These are phyloP conservation scores for Hystrix cristata DNA, from an alignment of 2,113 vertebrate genomes.

Conservation along the genomic window DNA sequence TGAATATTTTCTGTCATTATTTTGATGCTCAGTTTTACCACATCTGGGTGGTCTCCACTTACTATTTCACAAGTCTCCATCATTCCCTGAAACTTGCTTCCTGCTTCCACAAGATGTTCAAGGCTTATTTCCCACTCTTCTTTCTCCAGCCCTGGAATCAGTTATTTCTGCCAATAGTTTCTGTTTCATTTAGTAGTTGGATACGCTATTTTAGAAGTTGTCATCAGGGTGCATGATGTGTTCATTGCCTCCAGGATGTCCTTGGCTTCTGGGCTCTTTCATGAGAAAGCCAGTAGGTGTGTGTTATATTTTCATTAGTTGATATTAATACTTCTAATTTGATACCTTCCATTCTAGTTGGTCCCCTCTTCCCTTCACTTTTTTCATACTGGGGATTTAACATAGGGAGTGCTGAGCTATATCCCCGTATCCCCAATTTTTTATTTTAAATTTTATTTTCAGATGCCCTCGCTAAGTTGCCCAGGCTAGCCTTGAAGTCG, in stretches of 20 bases:
- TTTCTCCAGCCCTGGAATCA: neutral
- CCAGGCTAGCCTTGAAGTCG: neutral
- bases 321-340: neutral
- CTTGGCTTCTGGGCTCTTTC: neutral
- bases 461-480: neutral
- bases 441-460: neutral
- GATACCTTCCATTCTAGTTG: neutral
- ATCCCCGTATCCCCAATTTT: neutral
- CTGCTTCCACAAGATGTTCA: neutral
- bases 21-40: neutral
- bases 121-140: neutral
- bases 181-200: neutral
- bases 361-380: neutral
- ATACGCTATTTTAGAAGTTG: neutral
- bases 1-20: conserved; percentile 29
- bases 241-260: neutral
- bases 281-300: neutral
- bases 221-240: neutral
- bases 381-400: neutral
- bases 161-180: conserved; percentile 30
- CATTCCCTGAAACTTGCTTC: conserved; percentile 24
- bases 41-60: neutral
- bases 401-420: neutral
- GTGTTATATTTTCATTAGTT: conserved; percentile 42
- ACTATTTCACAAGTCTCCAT: neutral